Base-by-base conservation (phyloP, 2,888 invertebrate species). In the Epiblema foenella region DNA sequence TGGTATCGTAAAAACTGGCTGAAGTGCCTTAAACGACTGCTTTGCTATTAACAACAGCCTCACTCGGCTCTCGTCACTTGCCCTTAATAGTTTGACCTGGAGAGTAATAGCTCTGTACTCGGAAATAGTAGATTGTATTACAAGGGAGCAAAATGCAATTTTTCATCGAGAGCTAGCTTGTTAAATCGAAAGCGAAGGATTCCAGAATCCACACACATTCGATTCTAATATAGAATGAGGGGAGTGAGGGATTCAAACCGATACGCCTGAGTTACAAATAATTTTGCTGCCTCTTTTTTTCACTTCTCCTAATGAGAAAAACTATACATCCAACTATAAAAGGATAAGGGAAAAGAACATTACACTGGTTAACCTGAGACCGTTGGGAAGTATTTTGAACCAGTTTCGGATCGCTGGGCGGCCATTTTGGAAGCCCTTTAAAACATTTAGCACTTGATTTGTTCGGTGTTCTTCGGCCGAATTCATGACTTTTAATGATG, bases 381-480 rank as follows among this genome's bases (percentile, higher is more conserved):
- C 7, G 5, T 8, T 12, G 46, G n/a, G 46, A n/a, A 0, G n/a
- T n/a, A 5, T 46, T 46, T 15, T 4, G n/a, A 46, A 46, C n/a
- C n/a, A 46, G 46, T 76, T 77, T 77, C 68, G 74, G 60, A 70
- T 72, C 68, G 66, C 71, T 72, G 15, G 29, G 52, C 57, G 70
- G 54, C 63, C 75, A 59, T 74, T 73, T 57, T 65, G 52, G 65
- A 65, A 58, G 68, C 65, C 54, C 20, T 68, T 59, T 74, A 73
- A 73, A 75, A 74, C 73, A 77, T 77, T 76, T 77, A 77, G 67
- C 76, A 73, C 74, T 72, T 72, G 73, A 60, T 63, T 72, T 68
- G 24, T 73, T 70, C 37, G 39, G 7, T 29, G 20, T 56, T 7
- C 15, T 56, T 9, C 7, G n/a, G 54, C 4, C 17, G 7, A 12